Base-by-base conservation (phyloP, 2,797 vertebrate species). In the Danio albolineatus region DNA sequence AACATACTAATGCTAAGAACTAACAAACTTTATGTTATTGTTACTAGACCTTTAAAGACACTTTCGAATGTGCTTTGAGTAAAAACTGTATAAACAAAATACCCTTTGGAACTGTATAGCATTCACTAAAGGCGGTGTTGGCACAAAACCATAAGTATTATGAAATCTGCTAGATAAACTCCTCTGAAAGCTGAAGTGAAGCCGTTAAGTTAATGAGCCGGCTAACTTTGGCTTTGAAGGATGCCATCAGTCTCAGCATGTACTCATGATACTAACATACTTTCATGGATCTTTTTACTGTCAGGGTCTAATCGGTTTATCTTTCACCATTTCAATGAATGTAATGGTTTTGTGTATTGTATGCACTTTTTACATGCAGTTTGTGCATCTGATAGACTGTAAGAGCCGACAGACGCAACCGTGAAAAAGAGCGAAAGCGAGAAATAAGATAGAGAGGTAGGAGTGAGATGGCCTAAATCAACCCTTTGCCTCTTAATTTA, bases 401-500 rank as follows among this genome's bases (percentile, higher is more conserved):
- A 36, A 38, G 16, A 38, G 12, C 16, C n/a, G 10, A 41, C 57
- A 51, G 39, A 64, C 65, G 48, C 36, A 56, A 56, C 39, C 51
- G 7, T 57, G 14, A 53, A 67, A 73, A 16, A 44, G 19, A 54
- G 46, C 10, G n/a, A 54, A 53, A 6, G 38, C 7, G 41, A 56
- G 65, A 56, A 71, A 28, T 72, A 76, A 70, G 62, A 76, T 12
- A 41, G 51, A 76, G 43, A 38, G 14, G 4, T 13, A 62, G 77
- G 28, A 21, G 12, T 0, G 64, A 83, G 71, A 81, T 73, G 76
- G 73, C 79, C 80, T 74, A 71, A 80, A 66, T 77, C 78, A 76
- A 80, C 62, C 73, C 82, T 79, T 28, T 54, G 66, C 49, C 53
- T 62, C 82, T 78, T 77, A 76, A 78, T 84, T 84, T 83, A 83